Percentiles rank a stretch among this genome's conserved stretches.
Evolutionary conservation across 2,888 invertebrate genomes (phyloP).

Genomic region (Parochlus steinenii): DNA sequence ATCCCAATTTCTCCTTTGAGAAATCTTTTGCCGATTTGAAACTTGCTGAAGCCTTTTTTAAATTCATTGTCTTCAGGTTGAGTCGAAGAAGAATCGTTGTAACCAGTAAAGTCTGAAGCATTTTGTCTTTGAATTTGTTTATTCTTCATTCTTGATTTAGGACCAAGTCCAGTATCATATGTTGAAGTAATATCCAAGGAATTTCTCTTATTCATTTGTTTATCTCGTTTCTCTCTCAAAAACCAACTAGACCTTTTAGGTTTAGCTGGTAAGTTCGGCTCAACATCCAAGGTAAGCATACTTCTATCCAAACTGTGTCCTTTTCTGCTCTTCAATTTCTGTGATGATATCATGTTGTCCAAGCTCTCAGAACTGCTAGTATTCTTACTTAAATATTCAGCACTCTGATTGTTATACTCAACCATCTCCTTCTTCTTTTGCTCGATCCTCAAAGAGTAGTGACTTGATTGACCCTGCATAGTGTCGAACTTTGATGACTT

Average conservation of each 20-base stretch:
- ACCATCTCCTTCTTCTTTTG: constrained; percentile 4
- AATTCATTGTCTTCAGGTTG: constrained; percentile 16
- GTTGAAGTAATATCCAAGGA: constrained; percentile 9
- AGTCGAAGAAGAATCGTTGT: constrained; percentile 12
- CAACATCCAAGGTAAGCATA: constrained; percentile 4
- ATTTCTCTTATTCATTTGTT: constrained; percentile 10
- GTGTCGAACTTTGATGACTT: constrained; percentile 1
- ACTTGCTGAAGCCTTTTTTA: constrained; percentile 19
- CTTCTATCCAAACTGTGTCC: constrained; percentile 10
- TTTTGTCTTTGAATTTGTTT: constrained; percentile 16
- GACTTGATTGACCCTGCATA: constrained; percentile 8
- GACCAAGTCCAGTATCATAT: constrained; percentile 3
- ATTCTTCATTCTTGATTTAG: constrained; percentile 13
- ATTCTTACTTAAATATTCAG: constrained; percentile 12
- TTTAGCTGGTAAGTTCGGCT: constrained; percentile 7
- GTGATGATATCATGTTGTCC: constrained; percentile 9
- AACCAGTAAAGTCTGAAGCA: constrained; percentile 14
- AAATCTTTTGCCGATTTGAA: constrained; percentile 28
- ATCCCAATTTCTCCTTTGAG: constrained; percentile 30
- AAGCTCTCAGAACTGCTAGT: constrained; percentile 11
- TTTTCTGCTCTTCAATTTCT: constrained; percentile 8
- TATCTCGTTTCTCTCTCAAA: constrained; percentile 10
- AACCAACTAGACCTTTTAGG: constrained; percentile 12
- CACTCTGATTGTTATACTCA: constrained; percentile 11
- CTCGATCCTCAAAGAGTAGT: constrained; percentile 10